Base-by-base conservation (phyloP, 2,888 invertebrate species). In the Dasypogon diadema region DNA sequence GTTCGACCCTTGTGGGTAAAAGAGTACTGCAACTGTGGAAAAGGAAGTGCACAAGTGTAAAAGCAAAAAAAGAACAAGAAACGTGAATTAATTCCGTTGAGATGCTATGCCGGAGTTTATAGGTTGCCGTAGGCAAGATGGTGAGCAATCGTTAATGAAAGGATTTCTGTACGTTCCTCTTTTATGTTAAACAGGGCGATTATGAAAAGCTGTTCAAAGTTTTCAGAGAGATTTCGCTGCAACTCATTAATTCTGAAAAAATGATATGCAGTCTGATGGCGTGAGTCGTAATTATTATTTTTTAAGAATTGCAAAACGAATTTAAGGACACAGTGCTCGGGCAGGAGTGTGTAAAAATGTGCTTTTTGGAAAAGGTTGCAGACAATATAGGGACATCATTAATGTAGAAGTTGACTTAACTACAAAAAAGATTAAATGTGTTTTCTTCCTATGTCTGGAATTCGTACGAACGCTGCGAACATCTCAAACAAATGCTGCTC, bases 11-110 rank as follows among this genome's bases (percentile, higher is more conserved):
- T 6, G 34, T 5, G 0, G 0, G 34, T 10, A 30, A 30, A 30
- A 1, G 6, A 30, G 34, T 30, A 30, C 34, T 30, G 6, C 34
- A 30, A 30, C 34, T 10, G 2, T 12, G 8, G 48, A 48, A 26
- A 58, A 58, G 30, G 56, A 58, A 58, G 14, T 58, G 58, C 58
- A 58, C 58, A 58, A 58, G 16, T 58, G 30, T 58, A 58, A 58
- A 14, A 30, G 58, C 34, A 16, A 30, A 58, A 58, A 58, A 58
- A 58, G 58, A 34, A 58, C 58, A 58, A 58, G 58, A 58, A 58
- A 58, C 16, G 30, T 58, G 58, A 58, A 58, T 58, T 58, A 58
- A 58, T 30, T 30, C 58, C 58, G 14, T 2, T 21, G 63, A 22
- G 21, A 2, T n/a, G 10, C 10, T 5, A 34, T 24, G 2, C 37